Conservation (phyloP, 1,140 invertebrate genomes). For the Ephestia elutella region DNA sequence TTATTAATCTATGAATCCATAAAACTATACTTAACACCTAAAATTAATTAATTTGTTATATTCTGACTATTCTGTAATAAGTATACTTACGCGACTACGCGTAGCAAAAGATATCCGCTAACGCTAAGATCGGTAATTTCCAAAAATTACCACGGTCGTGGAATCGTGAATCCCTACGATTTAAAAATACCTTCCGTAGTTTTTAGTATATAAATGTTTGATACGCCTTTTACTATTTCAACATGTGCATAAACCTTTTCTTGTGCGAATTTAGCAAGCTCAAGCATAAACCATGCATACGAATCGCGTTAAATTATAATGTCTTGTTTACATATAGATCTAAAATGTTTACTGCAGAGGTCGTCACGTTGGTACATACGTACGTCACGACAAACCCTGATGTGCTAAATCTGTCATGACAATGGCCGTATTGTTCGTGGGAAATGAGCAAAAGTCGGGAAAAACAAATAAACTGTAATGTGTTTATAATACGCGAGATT, state of each 20-base stretch:
- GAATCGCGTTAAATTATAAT: neutral
- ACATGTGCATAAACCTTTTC: neutral
- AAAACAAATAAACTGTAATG: conserved; percentile 3
- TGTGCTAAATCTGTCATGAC: conserved; percentile 8
- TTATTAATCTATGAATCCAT: too few relatives aligned
- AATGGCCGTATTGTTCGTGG: conserved; percentile 5
- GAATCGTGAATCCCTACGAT: too few relatives aligned
- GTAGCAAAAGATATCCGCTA: too few relatives aligned
- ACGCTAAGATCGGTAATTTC: too few relatives aligned
- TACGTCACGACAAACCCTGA: conserved; percentile 7
- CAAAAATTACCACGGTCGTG: too few relatives aligned
- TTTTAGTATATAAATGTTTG: too few relatives aligned
- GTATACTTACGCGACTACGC: too few relatives aligned
- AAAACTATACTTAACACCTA: too few relatives aligned
- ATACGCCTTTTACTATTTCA: too few relatives aligned
- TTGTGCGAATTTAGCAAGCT: neutral
- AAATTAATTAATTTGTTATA: too few relatives aligned
- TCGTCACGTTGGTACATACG: neutral
- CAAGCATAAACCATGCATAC: neutral
- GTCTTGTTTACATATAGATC: neutral
- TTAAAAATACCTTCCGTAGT: too few relatives aligned
- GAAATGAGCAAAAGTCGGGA: neutral
- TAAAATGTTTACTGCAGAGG: conserved; percentile 2
- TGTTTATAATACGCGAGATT: neutral
- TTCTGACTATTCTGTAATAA: too few relatives aligned